Evolutionary conservation across 1,140 invertebrate species (phyloP), one percentile per base, ranked within the genome.

Genomic region (Nasonia longicornis): DNA sequence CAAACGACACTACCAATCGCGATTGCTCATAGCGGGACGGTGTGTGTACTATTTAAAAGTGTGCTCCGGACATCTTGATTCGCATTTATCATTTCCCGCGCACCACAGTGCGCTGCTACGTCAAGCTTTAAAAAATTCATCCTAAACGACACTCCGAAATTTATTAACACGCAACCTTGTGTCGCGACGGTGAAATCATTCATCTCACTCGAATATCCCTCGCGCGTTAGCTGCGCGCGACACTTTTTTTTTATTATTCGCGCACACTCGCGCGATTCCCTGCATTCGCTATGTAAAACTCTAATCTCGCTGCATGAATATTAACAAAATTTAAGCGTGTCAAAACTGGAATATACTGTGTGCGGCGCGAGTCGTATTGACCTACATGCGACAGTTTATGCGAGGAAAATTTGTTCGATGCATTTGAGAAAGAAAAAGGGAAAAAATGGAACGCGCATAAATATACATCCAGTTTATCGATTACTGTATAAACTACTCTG

Each of bases 391-490:
- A 58, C 31, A 72, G n/a, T 64, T 72, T 63, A 63, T 72, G 69
- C 45, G 45, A 14, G 67, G 26, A 22, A 72, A 63, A 72, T 79
- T 78, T 64, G 20, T 79, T 72, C 52, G n/a, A 63, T 72, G 69
- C 26, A 72, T 79, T 79, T 42, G 35, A 72, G 63, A 72, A 63
- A 71, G 38, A 31, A 58, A 31, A 31, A 22, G 29, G n/a, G n/a
- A 77, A 78, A 78, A 78, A 58, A 42, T 10, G 38, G 38, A 42
- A 42, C 38, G 45, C 45, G 48, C 20, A 63, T 72, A 79, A 72
- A 72, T 79, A 79, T 72, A 72, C 48, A 79, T 72, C 6, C 12
- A 64, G n/a, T 79, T 45, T 72, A 79, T 72, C 58, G 52, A 79
- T 73, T 79, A 58, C n/a, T 73, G 20, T 66, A 73, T 48, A 66